A percentile compares a stretch with the other conserved stretches of the same genome.
Evolutionary conservation across 2,888 invertebrate genomes (phyloP).

Genomic region (Kuschelorhynchus macadamiae): DNA sequence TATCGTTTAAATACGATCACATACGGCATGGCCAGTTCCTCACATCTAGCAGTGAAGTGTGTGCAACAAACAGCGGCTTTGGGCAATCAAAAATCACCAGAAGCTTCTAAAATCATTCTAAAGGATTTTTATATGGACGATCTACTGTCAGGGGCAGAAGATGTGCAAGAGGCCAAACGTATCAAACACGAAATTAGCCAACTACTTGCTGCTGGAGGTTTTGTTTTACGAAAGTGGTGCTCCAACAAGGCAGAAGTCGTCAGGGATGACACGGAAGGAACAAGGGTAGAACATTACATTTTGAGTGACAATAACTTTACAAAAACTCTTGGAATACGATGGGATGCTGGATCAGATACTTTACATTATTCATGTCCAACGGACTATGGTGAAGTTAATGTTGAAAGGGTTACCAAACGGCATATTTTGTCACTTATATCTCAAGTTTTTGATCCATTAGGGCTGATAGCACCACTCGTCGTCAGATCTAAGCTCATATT

Average conservation of each 20-base stretch:
- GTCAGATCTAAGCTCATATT: background rate
- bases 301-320: background rate
- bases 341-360: background rate
- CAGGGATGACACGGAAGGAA: background rate
- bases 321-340: background rate
- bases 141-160: conserved; percentile 11
- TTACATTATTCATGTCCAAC: background rate
- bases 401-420: background rate
- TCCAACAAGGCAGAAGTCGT: conserved; percentile 21
- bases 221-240: conserved; percentile 35
- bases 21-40: conserved; percentile 24
- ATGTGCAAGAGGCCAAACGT: background rate
- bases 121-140: conserved; percentile 41
- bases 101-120: conserved; percentile 9
- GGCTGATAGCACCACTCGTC: background rate
- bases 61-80: conserved; percentile 21
- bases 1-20: conserved; percentile 33
- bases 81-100: background rate
- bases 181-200: conserved; percentile 1
- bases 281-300: conserved; percentile 3
- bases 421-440: background rate
- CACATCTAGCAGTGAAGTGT: conserved; percentile 25
- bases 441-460: conserved; percentile 2
- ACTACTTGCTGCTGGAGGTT: conserved; percentile 14
- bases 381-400: background rate